Evolutionary conservation across 2,797 vertebrate species (phyloP).

Genomic region (Myotis vivesi): DNA sequence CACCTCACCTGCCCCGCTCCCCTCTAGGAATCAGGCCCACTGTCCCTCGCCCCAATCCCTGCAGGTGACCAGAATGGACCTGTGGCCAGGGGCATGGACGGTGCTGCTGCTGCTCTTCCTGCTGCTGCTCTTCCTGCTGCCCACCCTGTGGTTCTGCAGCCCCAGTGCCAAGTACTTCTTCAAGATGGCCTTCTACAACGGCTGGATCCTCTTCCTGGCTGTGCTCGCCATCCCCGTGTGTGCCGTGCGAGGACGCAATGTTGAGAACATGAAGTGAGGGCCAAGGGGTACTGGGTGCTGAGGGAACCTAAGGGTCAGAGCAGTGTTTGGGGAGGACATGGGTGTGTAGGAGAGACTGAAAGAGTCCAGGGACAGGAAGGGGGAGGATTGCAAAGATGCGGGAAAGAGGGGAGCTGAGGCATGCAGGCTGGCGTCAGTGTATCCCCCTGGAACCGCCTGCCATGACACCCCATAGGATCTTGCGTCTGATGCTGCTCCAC

Average conservation of each 20-base stretch:
- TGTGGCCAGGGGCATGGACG: conserved; percentile 78
- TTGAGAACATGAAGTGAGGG: conserved; percentile 86
- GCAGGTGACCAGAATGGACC: conserved; percentile 75
- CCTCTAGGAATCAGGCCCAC: background rate
- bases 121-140: conserved; percentile 79
- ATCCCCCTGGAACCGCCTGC: background rate
- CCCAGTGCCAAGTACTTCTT: conserved; percentile 84
- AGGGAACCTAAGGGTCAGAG: background rate
- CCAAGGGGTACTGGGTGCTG: background rate
- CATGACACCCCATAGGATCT: conserved; percentile 73
- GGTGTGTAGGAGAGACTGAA: background rate
- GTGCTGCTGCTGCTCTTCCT: conserved; percentile 76
- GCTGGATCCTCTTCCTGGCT: conserved; percentile 85
- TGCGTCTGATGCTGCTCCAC: conserved; percentile 83
- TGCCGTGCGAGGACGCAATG: conserved; percentile 82
- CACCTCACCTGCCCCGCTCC: background rate
- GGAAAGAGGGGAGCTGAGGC: background rate
- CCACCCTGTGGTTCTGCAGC: conserved; percentile 80
- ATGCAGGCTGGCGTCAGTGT: background rate
- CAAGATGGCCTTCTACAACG: conserved; percentile 84
- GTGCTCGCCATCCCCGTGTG: conserved; percentile 84
- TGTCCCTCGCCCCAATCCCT: background rate
- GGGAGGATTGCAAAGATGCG: background rate
- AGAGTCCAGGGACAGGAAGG: background rate
- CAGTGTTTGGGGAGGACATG: background rate